Evolutionary conservation across 2,113 vertebrate species (phyloP).

Genomic region (Pseudolaguvia tuberculata): DNA sequence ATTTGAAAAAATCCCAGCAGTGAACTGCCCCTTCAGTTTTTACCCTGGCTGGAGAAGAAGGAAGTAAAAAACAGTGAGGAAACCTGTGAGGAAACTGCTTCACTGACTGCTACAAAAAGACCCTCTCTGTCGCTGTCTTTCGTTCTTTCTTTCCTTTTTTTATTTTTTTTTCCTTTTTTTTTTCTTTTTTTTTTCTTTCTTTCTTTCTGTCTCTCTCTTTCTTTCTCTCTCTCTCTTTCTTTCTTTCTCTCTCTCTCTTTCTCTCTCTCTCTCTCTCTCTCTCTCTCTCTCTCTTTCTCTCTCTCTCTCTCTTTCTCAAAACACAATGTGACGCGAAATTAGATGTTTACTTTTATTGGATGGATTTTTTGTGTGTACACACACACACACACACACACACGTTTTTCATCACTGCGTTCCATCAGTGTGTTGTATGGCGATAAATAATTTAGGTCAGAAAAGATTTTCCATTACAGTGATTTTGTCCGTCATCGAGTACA

Average conservation of each 20-base stretch:
- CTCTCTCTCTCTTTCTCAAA: not conserved
- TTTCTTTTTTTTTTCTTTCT: too few relatives aligned
- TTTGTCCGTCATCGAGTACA: not conserved
- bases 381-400: not conserved
- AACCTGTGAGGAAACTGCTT: slow-evolving; percentile 1
- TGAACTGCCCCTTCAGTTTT: not conserved
- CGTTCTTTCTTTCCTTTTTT: too few relatives aligned
- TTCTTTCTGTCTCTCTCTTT: too few relatives aligned
- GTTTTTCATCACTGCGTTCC: slow-evolving; percentile 3
- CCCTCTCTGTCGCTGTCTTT: too few relatives aligned
- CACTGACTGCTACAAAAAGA: not conserved
- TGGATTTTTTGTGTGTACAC: not conserved
- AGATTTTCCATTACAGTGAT: not conserved
- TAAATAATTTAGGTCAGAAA: slow-evolving; percentile 15
- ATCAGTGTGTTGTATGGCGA: slow-evolving; percentile 15
- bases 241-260: too few relatives aligned
- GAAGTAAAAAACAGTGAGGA: not conserved
- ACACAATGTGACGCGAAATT: not conserved
- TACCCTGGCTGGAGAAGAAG: not conserved
- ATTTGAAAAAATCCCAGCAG: not conserved
- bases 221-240: too few relatives aligned
- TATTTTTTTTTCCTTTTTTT: too few relatives aligned
- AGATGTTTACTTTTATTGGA: not conserved
- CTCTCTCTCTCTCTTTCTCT: not conserved
- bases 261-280: not conserved